Conservation (phyloP, 2,113 vertebrate genomes). For the Centrocercus urophasianus region DNA sequence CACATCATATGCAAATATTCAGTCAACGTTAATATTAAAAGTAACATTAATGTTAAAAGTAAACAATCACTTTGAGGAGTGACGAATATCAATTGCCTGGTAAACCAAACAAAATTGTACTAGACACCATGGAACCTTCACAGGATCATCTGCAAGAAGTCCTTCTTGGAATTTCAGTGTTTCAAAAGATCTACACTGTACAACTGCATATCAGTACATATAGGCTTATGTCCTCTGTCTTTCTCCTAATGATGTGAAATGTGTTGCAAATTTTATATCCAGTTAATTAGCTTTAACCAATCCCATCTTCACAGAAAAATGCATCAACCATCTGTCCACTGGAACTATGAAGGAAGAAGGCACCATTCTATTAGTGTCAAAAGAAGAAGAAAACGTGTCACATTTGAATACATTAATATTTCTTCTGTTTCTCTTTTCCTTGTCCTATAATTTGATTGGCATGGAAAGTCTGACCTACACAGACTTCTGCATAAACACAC, state of each 20-base stretch:
- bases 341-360: neutral
- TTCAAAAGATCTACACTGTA: neutral
- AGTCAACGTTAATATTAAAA: neutral
- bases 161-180: neutral
- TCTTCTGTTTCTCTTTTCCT: neutral
- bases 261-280: neutral
- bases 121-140: neutral
- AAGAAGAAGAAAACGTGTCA: neutral
- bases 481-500: neutral
- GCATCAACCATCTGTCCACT: neutral
- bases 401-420: neutral
- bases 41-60: neutral
- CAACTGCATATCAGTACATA: neutral
- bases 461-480: neutral
- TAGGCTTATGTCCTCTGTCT: neutral
- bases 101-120: neutral
- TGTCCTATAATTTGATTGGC: accelerated
- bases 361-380: neutral
- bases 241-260: neutral
- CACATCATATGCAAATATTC: neutral
- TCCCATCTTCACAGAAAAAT: neutral
- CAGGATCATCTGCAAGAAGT: neutral
- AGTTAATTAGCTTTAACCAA: neutral
- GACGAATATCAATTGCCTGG: neutral
- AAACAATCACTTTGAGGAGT: neutral